Percentiles rank a stretch among this genome's conserved stretches.
phyloP scores from a whole-genome alignment of 2,113 vertebrate genomes.

The Carlito syrichta region DNA sequence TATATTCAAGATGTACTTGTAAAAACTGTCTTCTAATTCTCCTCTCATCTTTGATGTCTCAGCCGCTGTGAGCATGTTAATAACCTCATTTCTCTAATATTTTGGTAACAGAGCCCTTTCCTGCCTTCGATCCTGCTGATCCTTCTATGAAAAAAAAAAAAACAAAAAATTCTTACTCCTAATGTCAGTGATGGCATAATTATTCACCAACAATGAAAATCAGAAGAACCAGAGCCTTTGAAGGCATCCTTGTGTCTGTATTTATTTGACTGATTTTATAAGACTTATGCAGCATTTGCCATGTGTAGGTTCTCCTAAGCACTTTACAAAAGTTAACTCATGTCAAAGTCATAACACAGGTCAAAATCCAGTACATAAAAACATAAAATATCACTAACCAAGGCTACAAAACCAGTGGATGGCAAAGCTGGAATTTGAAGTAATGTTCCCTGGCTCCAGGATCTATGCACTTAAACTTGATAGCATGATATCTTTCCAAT shows the following conservation, averaged over 20 bases:
- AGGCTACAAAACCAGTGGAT: not conserved
- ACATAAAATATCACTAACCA: not conserved
- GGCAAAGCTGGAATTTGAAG: not conserved
- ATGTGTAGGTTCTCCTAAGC: not conserved
- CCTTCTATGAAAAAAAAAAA: not conserved
- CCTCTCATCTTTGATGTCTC: not conserved
- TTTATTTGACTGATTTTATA: not conserved
- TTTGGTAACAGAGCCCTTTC: not conserved
- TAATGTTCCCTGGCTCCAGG: not conserved
- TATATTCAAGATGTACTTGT: not conserved
- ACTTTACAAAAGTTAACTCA: not conserved
- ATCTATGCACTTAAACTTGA: not conserved
- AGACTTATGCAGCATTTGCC: not conserved
- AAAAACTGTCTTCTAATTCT: not conserved
- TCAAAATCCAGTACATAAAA: not conserved
- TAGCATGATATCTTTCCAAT: not conserved
- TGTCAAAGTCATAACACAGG: not conserved
- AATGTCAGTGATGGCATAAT: not conserved
- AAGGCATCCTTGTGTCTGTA: not conserved
- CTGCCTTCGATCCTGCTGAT: not conserved
- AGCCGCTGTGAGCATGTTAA: not conserved
- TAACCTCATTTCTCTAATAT: not conserved
- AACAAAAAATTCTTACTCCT: not conserved
- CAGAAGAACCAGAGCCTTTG: not conserved
- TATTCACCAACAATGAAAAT: not conserved